Evolutionary conservation across 2,888 invertebrate genomes (phyloP).

Genomic region (Drosophila multiciliata): DNA sequence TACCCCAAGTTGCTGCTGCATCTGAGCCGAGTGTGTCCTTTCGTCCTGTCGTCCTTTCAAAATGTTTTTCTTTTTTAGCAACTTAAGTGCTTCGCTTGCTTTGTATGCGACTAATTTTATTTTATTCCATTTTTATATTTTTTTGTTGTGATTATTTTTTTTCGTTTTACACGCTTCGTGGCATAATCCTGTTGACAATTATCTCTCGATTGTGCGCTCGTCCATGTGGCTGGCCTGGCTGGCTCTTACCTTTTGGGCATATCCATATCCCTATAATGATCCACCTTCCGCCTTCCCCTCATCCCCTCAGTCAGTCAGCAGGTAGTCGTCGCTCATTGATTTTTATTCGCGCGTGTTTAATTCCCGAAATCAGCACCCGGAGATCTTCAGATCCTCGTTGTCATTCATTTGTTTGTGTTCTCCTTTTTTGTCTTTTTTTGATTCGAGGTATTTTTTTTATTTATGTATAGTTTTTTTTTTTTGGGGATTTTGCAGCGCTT

Average conservation of each 20-base stretch:
- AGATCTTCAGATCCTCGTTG: slow-evolving; percentile 69
- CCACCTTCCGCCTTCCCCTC: background rate
- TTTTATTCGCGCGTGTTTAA: slow-evolving; percentile 79
- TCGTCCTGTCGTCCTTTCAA: slow-evolving; percentile 69
- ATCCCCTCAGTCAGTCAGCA: slow-evolving; percentile 3
- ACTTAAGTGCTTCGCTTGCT: slow-evolving; percentile 70
- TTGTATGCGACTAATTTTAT: slow-evolving; percentile 70
- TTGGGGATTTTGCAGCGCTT: slow-evolving; percentile 56
- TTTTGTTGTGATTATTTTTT: slow-evolving; percentile 54
- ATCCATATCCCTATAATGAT: slow-evolving; percentile 39
- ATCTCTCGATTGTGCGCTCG: slow-evolving; percentile 63
- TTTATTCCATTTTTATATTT: slow-evolving; percentile 17
- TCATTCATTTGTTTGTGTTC: slow-evolving; percentile 61
- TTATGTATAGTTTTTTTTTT: background rate
- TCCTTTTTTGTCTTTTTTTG: slow-evolving; percentile 18
- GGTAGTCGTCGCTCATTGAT: slow-evolving; percentile 71
- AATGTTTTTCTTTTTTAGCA: slow-evolving; percentile 79
- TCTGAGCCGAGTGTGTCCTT: slow-evolving; percentile 59
- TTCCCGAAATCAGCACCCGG: slow-evolving; percentile 71
- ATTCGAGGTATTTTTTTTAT: slow-evolving; percentile 22
- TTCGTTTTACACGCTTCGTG: slow-evolving; percentile 51
- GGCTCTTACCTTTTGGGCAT: slow-evolving; percentile 11
- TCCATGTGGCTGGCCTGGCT: slow-evolving; percentile 54
- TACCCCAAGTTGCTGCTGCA: slow-evolving; percentile 51
- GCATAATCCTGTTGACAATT: slow-evolving; percentile 69